A percentile compares a stretch with the other conserved stretches of the same genome.
Evolutionary conservation across 2,113 vertebrate species (phyloP).

Genomic region (Oxyura jamaicensis): DNA sequence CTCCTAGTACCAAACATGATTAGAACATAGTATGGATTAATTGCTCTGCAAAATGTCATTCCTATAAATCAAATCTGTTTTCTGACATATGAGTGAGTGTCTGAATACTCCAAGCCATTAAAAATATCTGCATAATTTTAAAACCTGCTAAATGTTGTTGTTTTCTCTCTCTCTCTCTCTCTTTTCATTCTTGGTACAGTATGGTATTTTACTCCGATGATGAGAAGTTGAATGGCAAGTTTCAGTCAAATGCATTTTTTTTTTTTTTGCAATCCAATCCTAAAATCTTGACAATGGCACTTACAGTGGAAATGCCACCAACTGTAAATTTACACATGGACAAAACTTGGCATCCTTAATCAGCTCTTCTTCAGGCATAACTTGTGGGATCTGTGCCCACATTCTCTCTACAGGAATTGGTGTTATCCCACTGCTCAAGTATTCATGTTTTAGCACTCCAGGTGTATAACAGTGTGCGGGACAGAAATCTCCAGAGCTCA

Average conservation of each 20-base stretch:
- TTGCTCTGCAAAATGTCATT: constrained; percentile 79
- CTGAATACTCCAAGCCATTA: constrained; percentile 78
- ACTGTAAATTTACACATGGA: constrained; percentile 67
- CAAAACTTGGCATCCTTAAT: constrained; percentile 53
- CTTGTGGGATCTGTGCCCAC: constrained; percentile 56
- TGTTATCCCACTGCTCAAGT: constrained; percentile 30
- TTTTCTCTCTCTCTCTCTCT: constrained; percentile 52
- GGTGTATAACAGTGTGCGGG: background rate
- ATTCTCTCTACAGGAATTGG: constrained; percentile 39
- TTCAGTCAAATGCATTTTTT: constrained; percentile 63
- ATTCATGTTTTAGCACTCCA: constrained; percentile 16
- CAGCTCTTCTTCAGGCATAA: constrained; percentile 43
- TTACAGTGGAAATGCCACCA: constrained; percentile 71
- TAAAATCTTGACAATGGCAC: constrained; percentile 74
- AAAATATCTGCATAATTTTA: constrained; percentile 80
- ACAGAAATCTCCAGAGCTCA: background rate
- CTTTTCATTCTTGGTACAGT: constrained; percentile 66
- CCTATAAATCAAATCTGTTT: constrained; percentile 80
- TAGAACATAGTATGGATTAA: constrained; percentile 79
- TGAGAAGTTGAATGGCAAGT: constrained; percentile 74
- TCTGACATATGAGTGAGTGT: constrained; percentile 79
- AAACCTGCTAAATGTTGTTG: constrained; percentile 79
- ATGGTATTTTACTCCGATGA: constrained; percentile 72
- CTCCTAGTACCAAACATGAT: constrained; percentile 72
- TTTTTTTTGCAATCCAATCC: constrained; percentile 27